Conservation (phyloP, 30 jellyfish, hydroid and myxozoan genomes). For the Aurelia aurita complex sp. Pacific region DNA sequence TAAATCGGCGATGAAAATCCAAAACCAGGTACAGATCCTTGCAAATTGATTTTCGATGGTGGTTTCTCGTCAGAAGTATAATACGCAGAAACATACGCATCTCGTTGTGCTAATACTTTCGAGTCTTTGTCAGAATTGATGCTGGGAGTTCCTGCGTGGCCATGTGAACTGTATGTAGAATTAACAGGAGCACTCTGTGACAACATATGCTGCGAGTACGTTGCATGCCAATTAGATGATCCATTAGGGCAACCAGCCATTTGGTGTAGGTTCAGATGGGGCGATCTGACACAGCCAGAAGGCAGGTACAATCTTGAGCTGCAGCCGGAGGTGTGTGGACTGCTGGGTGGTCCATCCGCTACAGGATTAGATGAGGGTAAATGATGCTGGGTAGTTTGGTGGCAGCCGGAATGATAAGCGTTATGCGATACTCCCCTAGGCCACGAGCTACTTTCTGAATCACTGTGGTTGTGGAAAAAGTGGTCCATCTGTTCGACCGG, state of each 20-base stretch:
- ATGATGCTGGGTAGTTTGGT: slow-evolving; percentile 70
- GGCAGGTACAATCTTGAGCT: slow-evolving; percentile 85
- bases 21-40: slow-evolving; percentile 48
- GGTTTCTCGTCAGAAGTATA: slow-evolving; percentile 70
- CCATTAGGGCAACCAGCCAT: slow-evolving; percentile 72
- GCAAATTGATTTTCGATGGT: slow-evolving; percentile 45
- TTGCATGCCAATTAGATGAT: slow-evolving; percentile 67
- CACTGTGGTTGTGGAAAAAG: slow-evolving; percentile 69
- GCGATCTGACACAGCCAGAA: slow-evolving; percentile 73
- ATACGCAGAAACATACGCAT: slow-evolving; percentile 53
- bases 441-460: slow-evolving; percentile 62
- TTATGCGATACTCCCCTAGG: slow-evolving; percentile 71
- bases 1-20: slow-evolving; percentile 68
- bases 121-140: slow-evolving; percentile 59
- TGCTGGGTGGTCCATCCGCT: slow-evolving; percentile 44
- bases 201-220: slow-evolving; percentile 62
- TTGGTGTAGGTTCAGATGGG: slow-evolving; percentile 74
- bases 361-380: slow-evolving; percentile 47
- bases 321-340: slow-evolving; percentile 76
- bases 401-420: slow-evolving; percentile 71
- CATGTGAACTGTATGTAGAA: slow-evolving; percentile 50
- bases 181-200: slow-evolving; percentile 52
- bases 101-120: slow-evolving; percentile 40
- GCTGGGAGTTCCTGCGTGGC: slow-evolving; percentile 53
- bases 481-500: slow-evolving; percentile 61